phyloP scores from a whole-genome alignment of 1,140 invertebrate species.

The Drosophila pseudoananassae region DNA sequence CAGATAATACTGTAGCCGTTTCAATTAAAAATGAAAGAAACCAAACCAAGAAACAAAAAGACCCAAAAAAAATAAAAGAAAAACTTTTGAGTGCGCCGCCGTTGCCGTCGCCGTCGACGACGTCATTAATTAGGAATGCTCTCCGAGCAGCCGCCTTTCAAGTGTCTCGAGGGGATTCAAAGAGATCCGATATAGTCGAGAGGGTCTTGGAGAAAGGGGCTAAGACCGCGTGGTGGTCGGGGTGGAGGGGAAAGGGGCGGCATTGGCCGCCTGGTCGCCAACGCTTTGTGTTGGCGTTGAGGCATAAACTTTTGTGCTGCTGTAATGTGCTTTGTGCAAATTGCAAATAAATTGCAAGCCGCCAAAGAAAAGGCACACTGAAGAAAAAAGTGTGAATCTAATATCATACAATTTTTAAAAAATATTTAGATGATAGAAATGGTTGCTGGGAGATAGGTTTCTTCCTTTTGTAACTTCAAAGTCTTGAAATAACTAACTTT shows the following conservation, averaged over 20 bases:
- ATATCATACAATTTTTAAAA: not conserved
- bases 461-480: too few species aligned
- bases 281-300: constrained; percentile 76
- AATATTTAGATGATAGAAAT: too few species aligned
- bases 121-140: constrained; percentile 81
- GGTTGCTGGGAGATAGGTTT: too few species aligned
- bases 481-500: too few species aligned
- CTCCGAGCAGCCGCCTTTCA: constrained; percentile 66
- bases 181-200: constrained; percentile 25
- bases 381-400: not conserved
- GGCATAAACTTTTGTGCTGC: constrained; percentile 70
- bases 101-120: constrained; percentile 42
- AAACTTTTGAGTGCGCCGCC: constrained; percentile 37
- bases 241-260: constrained; percentile 8
- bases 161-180: constrained; percentile 55
- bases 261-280: constrained; percentile 58
- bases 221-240: not conserved
- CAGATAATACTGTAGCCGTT: constrained; percentile 53
- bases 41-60: constrained; percentile 35
- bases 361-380: constrained; percentile 42
- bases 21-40: constrained; percentile 66
- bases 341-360: constrained; percentile 81
- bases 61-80: constrained; percentile 27
- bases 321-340: constrained; percentile 75
- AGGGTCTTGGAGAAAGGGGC: not conserved